phyloP scores from a whole-genome alignment of 2,888 invertebrate species.

The Iselma pallidipennis region DNA sequence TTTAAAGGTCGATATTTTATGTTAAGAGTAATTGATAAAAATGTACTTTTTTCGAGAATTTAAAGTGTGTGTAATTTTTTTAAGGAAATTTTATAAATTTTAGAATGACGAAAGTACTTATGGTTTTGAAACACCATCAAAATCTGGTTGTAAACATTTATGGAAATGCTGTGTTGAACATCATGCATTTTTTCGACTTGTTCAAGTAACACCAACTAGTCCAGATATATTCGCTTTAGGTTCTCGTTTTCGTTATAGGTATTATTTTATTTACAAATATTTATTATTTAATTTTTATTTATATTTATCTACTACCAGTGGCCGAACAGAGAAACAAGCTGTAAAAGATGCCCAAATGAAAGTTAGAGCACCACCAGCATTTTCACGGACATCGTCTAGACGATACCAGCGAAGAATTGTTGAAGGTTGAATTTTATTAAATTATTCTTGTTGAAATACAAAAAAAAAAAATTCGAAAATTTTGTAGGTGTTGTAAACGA shows the following conservation, averaged over 20 bases:
- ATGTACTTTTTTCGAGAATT: conserved; percentile 60
- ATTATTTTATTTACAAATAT: conserved; percentile 33
- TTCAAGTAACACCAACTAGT: conserved; percentile 77
- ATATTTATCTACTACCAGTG: conserved; percentile 57
- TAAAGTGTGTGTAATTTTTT: background rate
- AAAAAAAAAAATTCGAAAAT: background rate
- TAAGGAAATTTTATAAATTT: conserved; percentile 11
- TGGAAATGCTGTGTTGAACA: conserved; percentile 97
- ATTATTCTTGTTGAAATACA: conserved; percentile 3
- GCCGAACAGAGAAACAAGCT: conserved; percentile 66
- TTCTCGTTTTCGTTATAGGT: conserved; percentile 81
- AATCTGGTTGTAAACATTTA: conserved; percentile 91
- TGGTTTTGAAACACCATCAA: conserved; percentile 91
- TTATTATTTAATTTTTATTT: conserved; percentile 15
- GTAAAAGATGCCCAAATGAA: conserved; percentile 58
- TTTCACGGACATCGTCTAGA: conserved; percentile 67
- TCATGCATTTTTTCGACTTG: conserved; percentile 89
- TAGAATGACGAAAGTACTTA: conserved; percentile 95
- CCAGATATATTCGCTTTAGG: conserved; percentile 78
- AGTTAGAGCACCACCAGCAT: conserved; percentile 60
- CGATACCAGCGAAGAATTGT: conserved; percentile 64
- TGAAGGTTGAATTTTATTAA: conserved; percentile 11
- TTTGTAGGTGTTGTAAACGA: conserved; percentile 51
- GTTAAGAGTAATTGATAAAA: conserved; percentile 92
- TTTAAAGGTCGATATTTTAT: conserved; percentile 97